These are phyloP conservation scores for Podarcis raffonei DNA, from an alignment of 2,113 vertebrate genomes.

Conservation along the genomic window DNA sequence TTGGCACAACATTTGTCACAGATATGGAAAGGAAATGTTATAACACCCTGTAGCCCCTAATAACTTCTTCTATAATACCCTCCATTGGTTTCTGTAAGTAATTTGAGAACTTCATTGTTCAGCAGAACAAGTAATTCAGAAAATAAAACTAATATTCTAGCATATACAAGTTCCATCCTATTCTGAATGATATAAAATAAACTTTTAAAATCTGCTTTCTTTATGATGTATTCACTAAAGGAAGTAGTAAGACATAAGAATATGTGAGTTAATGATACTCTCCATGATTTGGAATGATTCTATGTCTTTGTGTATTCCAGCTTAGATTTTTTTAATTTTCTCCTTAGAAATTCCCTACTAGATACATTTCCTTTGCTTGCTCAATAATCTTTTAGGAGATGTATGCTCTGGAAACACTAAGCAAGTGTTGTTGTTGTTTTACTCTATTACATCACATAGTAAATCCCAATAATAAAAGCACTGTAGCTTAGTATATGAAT, in stretches of 20 bases:
- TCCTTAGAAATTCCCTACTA: background rate
- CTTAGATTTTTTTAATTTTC: conserved; percentile 18
- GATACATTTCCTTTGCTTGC: conserved; percentile 27
- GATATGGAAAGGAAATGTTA: background rate
- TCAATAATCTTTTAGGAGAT: conserved; percentile 41
- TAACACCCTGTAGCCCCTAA: background rate
- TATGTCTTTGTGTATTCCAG: conserved; percentile 35
- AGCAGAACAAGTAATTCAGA: background rate
- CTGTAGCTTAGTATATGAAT: conserved; percentile 40
- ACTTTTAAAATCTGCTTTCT: background rate
- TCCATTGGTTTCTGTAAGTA: background rate
- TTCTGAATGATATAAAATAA: background rate
- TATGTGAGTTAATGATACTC: background rate
- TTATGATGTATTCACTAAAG: background rate
- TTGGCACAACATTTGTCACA: background rate
- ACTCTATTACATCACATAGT: background rate
- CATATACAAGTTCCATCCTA: background rate
- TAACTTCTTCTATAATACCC: background rate
- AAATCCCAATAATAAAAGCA: conserved; percentile 27
- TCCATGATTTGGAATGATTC: background rate
- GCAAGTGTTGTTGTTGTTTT: conserved; percentile 38
- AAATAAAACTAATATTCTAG: background rate
- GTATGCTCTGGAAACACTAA: conserved; percentile 33
- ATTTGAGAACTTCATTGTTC: background rate
- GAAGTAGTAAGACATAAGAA: background rate